These are phyloP conservation scores for Tanytarsus gracilentus DNA, from an alignment of 2,888 invertebrate genomes.

Conservation along the genomic window DNA sequence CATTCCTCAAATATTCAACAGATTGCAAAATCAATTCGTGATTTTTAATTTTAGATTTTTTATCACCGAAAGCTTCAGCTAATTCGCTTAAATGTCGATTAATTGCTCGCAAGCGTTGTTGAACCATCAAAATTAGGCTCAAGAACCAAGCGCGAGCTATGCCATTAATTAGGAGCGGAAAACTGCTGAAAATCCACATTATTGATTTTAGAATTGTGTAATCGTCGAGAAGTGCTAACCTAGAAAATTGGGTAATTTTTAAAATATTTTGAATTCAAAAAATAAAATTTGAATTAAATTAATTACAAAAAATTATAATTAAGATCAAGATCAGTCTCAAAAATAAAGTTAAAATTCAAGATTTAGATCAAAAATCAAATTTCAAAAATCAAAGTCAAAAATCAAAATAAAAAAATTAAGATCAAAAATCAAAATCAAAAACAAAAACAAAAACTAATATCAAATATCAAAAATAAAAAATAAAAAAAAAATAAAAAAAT, in stretches of 20 bases:
- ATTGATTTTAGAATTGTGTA: conserved; percentile 35
- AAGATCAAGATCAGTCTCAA: no score
- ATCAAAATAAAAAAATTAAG: no score
- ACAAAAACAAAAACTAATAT: no score
- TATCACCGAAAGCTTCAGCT: background rate
- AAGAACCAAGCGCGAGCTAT: conserved; percentile 43
- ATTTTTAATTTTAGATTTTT: conserved; percentile 8
- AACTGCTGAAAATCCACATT: conserved; percentile 37
- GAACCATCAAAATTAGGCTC: conserved; percentile 37
- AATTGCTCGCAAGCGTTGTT: conserved; percentile 39
- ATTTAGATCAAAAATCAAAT: no score
- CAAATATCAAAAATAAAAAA: no score
- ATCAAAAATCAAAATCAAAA: no score
- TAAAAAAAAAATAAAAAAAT: no score
- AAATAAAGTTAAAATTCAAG: no score
- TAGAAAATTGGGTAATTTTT: background rate
- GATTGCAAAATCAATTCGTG: conserved; percentile 1
- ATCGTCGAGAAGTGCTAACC: conserved; percentile 35
- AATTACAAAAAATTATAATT: no score
- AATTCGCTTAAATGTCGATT: conserved; percentile 34
- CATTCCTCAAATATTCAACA: background rate
- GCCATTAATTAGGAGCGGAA: conserved; percentile 40
- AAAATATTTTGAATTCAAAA: no score
- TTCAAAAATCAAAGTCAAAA: no score
- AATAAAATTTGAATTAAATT: no score